Conservation (phyloP, 2,888 invertebrate species). For the Anaspis maculata region DNA sequence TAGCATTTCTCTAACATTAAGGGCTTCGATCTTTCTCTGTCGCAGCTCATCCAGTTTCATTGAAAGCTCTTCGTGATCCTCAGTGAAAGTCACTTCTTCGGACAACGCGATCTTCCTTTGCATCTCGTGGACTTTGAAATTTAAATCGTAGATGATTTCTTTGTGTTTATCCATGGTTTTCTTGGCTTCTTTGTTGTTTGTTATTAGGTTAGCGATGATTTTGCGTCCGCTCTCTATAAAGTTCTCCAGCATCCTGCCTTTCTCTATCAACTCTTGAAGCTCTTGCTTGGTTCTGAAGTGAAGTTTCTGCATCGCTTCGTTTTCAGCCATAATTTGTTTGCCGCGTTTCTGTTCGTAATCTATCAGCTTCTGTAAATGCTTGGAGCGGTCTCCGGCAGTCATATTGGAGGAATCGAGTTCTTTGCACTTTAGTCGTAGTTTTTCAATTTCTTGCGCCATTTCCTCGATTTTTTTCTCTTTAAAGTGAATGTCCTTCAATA, state of each 20-base stretch:
- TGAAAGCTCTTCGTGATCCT: conserved; percentile 29
- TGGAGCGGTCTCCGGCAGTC: conserved; percentile 50
- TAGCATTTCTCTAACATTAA: conserved; percentile 39
- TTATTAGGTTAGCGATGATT: conserved; percentile 40
- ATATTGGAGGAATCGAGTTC: conserved; percentile 47
- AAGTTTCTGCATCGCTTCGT: conserved; percentile 46
- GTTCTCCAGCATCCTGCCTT: conserved; percentile 29
- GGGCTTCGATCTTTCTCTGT: conserved; percentile 37
- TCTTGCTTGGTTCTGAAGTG: conserved; percentile 46
- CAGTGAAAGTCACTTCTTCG: conserved; percentile 30
- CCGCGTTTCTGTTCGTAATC: conserved; percentile 49
- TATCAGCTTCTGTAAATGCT: conserved; percentile 53
- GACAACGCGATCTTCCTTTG: conserved; percentile 39
- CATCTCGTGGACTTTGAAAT: conserved; percentile 40
- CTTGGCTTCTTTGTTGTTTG: conserved; percentile 43
- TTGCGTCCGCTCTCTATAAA: conserved; percentile 45
- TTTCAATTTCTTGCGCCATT: conserved; percentile 21
- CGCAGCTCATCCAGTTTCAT: conserved; percentile 45
- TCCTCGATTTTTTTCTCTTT: conserved; percentile 21
- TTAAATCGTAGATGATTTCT: conserved; percentile 52
- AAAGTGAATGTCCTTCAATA: conserved; percentile 22
- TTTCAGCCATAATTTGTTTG: conserved; percentile 42
- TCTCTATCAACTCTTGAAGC: conserved; percentile 42
- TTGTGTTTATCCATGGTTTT: conserved; percentile 47
- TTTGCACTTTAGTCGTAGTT: conserved; percentile 44